phyloP scores from a whole-genome alignment of 2,113 vertebrate species.

The Martes martes region DNA sequence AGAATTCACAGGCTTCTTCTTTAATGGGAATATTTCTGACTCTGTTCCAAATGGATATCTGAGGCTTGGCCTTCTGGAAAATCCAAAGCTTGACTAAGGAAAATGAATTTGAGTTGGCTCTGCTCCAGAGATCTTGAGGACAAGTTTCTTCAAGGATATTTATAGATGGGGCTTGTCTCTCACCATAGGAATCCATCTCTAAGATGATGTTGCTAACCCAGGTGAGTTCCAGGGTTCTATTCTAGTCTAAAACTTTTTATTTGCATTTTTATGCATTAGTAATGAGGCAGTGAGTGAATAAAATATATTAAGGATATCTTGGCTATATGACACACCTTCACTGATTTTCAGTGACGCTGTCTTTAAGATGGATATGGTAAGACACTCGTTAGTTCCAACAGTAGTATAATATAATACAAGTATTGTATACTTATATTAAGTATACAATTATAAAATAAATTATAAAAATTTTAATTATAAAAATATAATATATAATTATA shows the following conservation, averaged over 20 bases:
- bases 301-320: background rate
- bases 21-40: background rate
- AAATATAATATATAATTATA: no score
- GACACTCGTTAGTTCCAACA: background rate
- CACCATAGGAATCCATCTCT: background rate
- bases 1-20: background rate
- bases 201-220: background rate
- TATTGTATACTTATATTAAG: no score
- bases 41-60: background rate
- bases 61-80: background rate
- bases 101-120: background rate
- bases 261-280: background rate
- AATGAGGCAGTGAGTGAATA: background rate
- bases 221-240: background rate
- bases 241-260: background rate
- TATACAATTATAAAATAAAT: no score
- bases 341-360: background rate
- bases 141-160: background rate
- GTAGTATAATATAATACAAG: no score
- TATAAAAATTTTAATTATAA: no score
- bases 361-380: background rate
- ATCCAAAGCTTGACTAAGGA: background rate
- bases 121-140: background rate
- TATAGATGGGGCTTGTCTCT: background rate
- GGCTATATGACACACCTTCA: background rate